phyloP scores from a whole-genome alignment of 35 echinoderm and acorn worm species.

The Anneissia japonica region DNA sequence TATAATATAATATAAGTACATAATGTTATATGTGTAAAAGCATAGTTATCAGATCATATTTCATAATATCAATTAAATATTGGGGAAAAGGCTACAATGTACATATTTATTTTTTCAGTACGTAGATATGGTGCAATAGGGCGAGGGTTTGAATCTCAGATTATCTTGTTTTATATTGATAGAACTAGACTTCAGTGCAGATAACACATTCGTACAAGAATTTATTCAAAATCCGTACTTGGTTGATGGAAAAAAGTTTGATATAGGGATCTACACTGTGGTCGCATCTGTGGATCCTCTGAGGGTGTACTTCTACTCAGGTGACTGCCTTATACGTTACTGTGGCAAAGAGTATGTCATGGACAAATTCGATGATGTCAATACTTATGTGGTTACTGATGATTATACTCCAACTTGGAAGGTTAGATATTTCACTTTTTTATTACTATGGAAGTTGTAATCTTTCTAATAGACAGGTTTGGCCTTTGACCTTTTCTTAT shows the following conservation, averaged over 20 bases:
- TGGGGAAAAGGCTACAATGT: too few relatives aligned
- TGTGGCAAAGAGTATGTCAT: slow-evolving; percentile 69
- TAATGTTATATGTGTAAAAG: too few relatives aligned
- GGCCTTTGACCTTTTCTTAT: background rate
- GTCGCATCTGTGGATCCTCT: slow-evolving; percentile 78
- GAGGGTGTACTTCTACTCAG: slow-evolving; percentile 61
- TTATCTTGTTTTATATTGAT: background rate
- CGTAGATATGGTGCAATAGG: too few relatives aligned
- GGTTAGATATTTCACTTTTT: slow-evolving; percentile 29
- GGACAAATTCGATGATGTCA: slow-evolving; percentile 61
- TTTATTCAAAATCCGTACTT: slow-evolving; percentile 69
- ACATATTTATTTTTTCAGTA: too few relatives aligned
- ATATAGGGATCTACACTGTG: slow-evolving; percentile 67
- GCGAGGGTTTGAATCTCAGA: too few relatives aligned
- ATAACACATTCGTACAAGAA: slow-evolving; percentile 79
- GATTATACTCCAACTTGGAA: slow-evolving; percentile 94
- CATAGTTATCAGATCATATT: too few relatives aligned
- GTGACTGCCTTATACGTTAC: slow-evolving; percentile 77
- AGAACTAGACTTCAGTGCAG: slow-evolving; percentile 62
- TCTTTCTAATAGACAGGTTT: background rate
- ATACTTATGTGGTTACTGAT: slow-evolving; percentile 84
- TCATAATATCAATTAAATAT: too few relatives aligned
- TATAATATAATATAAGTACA: too few relatives aligned
- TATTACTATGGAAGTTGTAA: background rate
- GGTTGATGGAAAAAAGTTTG: slow-evolving; percentile 88